phyloP scores from a whole-genome alignment of 2,113 vertebrate genomes.

The Melanostigma gelatinosum region DNA sequence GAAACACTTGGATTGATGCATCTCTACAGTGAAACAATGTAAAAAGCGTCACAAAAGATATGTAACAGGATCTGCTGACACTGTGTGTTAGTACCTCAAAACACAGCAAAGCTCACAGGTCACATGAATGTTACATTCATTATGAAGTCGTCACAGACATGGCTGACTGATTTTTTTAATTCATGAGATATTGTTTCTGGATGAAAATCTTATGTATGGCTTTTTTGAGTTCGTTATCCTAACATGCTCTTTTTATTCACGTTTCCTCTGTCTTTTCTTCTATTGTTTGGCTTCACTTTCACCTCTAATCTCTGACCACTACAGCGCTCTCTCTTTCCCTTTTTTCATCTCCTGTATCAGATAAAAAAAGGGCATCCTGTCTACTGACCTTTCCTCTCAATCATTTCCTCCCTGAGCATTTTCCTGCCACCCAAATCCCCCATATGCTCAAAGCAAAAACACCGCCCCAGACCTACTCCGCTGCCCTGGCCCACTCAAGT shows the following conservation, averaged over 20 bases:
- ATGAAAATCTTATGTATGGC: background rate
- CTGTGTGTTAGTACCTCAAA: slow-evolving; percentile 5
- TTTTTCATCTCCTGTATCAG: slow-evolving; percentile 58
- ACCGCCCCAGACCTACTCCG: slow-evolving; percentile 21
- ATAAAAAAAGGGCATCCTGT: slow-evolving; percentile 74
- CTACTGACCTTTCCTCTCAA: slow-evolving; percentile 77
- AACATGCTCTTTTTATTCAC: slow-evolving; percentile 1
- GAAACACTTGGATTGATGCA: background rate
- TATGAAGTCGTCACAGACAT: background rate
- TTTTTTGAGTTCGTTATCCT: background rate
- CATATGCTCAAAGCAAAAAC: slow-evolving; percentile 46
- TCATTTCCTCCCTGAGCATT: slow-evolving; percentile 67
- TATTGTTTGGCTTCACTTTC: slow-evolving; percentile 36
- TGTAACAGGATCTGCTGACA: slow-evolving; percentile 9
- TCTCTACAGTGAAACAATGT: background rate
- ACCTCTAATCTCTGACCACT: slow-evolving; percentile 33
- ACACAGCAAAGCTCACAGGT: slow-evolving; percentile 13
- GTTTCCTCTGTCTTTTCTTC: slow-evolving; percentile 3
- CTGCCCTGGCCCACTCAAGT: slow-evolving; percentile 12
- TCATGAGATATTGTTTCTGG: background rate
- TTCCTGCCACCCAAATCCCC: slow-evolving; percentile 48
- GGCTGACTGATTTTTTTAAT: background rate
- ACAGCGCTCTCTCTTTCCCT: slow-evolving; percentile 24
- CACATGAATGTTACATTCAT: slow-evolving; percentile 12
- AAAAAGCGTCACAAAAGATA: background rate